Evolutionary conservation across 2,888 invertebrate genomes (phyloP).

Genomic region (Cybosia mesomella): DNA sequence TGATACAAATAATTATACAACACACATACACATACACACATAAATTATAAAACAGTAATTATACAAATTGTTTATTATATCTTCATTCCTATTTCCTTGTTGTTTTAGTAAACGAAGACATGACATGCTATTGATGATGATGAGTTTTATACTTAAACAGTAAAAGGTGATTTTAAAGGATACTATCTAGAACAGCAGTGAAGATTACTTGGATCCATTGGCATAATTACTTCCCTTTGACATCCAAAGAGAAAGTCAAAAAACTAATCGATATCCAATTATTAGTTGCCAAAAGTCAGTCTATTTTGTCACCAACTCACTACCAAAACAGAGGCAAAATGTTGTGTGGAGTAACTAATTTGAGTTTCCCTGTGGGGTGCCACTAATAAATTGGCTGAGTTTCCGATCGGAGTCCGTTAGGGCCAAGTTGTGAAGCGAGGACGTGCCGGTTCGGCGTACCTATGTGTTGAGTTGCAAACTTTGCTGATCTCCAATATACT

Average conservation of each 20-base stretch:
- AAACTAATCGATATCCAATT: neutral
- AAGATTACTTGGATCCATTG: neutral
- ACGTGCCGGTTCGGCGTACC: constrained; percentile 55
- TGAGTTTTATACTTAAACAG: too few relatives aligned
- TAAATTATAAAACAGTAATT: too few relatives aligned
- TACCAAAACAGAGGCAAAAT: constrained; percentile 38
- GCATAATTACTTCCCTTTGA: neutral
- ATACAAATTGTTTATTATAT: neutral
- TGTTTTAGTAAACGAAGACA: too few relatives aligned
- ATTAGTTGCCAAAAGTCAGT: neutral
- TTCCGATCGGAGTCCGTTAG: constrained; percentile 61
- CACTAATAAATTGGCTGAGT: constrained; percentile 70
- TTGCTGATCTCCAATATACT: constrained; percentile 59
- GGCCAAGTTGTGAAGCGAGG: constrained; percentile 55
- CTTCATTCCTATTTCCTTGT: neutral
- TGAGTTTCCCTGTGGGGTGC: constrained; percentile 51
- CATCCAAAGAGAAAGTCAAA: neutral
- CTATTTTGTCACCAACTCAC: constrained; percentile 20
- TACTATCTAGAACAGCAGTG: neutral
- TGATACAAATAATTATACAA: too few relatives aligned
- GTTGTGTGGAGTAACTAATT: constrained; percentile 57
- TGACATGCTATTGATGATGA: too few relatives aligned
- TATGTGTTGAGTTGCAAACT: constrained; percentile 61
- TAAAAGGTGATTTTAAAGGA: too few relatives aligned
- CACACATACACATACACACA: too few relatives aligned